A percentile compares a stretch with the other conserved stretches of the same genome.
phyloP scores from a whole-genome alignment of 2,888 invertebrate genomes.

The Oconnorella tubifera region DNA sequence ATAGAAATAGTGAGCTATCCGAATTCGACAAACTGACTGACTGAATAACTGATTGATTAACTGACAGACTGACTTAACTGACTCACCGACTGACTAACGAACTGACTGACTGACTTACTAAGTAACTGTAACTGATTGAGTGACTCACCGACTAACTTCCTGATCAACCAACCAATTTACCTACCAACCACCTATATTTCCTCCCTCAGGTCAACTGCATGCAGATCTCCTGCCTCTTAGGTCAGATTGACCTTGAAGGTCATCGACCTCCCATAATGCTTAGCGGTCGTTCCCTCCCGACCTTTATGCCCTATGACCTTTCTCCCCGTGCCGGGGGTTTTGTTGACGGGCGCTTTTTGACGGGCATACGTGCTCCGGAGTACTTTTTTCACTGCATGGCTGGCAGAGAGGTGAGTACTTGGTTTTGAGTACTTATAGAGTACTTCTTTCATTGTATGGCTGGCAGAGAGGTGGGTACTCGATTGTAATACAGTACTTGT shows the following conservation, averaged over 20 bases:
- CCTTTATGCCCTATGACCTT: slow-evolving; percentile 81
- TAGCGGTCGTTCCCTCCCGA: slow-evolving; percentile 82
- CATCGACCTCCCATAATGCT: slow-evolving; percentile 92
- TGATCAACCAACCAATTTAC: no score
- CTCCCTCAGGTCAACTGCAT: slow-evolving; percentile 79
- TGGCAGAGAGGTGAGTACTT: slow-evolving; percentile 76
- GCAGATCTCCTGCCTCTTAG: slow-evolving; percentile 95
- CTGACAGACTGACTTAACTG: no score
- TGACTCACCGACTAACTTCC: no score
- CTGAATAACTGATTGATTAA: no score
- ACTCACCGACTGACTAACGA: no score
- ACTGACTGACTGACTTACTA: no score
- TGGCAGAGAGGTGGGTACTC: slow-evolving; percentile 76
- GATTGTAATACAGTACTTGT: no score
- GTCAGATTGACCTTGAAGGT: slow-evolving; percentile 98
- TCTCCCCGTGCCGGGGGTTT: slow-evolving; percentile 92
- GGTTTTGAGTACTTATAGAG: no score
- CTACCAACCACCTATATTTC: no score
- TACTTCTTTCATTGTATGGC: slow-evolving; percentile 99
- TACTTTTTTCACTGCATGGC: slow-evolving; percentile 99
- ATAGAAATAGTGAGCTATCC: no score
- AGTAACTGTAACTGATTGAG: no score
- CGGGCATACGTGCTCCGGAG: slow-evolving; percentile 96
- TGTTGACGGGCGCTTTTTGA: slow-evolving; percentile 92
- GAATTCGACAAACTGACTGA: no score